phyloP scores from a whole-genome alignment of 2,113 vertebrate species.

The Agapornis roseicollis region DNA sequence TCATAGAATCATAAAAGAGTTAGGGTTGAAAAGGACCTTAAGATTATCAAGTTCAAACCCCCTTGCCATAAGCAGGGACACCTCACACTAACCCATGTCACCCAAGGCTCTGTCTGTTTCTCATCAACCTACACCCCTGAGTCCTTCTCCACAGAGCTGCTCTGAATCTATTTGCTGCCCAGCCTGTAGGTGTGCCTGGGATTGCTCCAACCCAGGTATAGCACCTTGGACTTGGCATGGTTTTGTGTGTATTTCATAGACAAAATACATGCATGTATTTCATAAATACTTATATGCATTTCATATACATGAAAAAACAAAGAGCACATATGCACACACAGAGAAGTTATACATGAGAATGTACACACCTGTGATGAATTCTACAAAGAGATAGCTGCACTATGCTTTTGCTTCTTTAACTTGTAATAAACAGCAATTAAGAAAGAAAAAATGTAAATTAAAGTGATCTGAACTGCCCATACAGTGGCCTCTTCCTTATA shows the following conservation, averaged over 20 bases:
- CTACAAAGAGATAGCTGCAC: not conserved
- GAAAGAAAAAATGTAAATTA: not conserved
- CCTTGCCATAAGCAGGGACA: too few species aligned
- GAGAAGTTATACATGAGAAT: not conserved
- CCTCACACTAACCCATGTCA: too few species aligned
- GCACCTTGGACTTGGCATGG: too few species aligned
- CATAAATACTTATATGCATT: not conserved
- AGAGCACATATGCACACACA: not conserved
- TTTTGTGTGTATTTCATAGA: not conserved
- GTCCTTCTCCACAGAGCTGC: too few species aligned
- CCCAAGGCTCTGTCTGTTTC: too few species aligned
- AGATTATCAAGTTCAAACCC: too few species aligned
- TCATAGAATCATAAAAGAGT: too few species aligned
- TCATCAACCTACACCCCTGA: too few species aligned
- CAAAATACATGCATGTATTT: not conserved
- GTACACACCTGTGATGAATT: not conserved
- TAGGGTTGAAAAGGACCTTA: too few species aligned
- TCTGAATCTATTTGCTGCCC: too few species aligned
- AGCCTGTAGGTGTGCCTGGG: too few species aligned
- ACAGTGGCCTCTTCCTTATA: not conserved
- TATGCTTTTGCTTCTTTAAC: not conserved
- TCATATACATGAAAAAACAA: not conserved
- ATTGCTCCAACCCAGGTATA: too few species aligned
- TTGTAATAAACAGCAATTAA: not conserved
- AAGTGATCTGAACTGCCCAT: not conserved